Evolutionary conservation across 2,113 vertebrate genomes (phyloP).

Genomic region (Caloenas nicobarica): DNA sequence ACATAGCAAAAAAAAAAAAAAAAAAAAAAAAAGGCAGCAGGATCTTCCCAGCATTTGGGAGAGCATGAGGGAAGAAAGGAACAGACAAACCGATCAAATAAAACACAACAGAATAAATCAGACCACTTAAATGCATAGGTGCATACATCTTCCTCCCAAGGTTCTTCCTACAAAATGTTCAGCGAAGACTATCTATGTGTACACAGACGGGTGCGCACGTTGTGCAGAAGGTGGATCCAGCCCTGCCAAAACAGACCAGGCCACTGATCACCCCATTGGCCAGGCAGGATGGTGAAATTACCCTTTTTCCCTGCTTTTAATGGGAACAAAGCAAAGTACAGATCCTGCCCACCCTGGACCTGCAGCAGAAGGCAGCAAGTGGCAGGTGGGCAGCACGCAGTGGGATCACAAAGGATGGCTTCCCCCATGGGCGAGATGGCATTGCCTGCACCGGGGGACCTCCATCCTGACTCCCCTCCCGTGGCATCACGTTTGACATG

Average conservation of each 20-base stretch:
- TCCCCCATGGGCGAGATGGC: not conserved
- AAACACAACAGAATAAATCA: not conserved
- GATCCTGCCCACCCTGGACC: not conserved
- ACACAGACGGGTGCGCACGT: fast-evolving
- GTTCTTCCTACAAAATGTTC: not conserved
- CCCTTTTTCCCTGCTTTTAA: not conserved
- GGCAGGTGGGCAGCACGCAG: too few species aligned
- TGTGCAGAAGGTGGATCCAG: not conserved
- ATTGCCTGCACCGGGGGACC: not conserved
- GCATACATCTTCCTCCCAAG: not conserved
- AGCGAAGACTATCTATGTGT: fast-evolving
- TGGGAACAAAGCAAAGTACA: not conserved
- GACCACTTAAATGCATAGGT: not conserved
- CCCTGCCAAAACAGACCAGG: not conserved
- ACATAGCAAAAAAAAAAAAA: not conserved
- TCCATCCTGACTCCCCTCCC: not conserved
- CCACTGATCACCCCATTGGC: fast-evolving
- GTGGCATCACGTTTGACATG: not conserved
- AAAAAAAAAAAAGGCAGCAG: not conserved
- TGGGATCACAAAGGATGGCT: not conserved
- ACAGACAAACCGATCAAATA: not conserved
- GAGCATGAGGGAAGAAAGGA: not conserved
- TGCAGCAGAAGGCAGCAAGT: not conserved
- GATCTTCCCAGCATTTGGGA: not conserved
- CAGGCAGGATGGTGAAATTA: not conserved